Evolutionary conservation across 2,797 vertebrate species (phyloP).

Genomic region (Sebastes alutus): DNA sequence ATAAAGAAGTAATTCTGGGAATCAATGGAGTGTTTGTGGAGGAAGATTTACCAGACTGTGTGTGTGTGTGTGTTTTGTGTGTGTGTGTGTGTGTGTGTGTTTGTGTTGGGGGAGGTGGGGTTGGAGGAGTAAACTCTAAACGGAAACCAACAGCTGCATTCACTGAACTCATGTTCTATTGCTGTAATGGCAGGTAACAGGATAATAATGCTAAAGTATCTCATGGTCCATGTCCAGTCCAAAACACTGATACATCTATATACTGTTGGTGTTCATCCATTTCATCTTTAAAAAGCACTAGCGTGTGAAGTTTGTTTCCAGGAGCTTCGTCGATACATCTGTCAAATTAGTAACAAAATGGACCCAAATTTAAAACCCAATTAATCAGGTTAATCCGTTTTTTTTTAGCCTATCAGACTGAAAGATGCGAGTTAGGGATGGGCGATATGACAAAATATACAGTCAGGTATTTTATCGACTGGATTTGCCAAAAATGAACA

Average conservation of each 20-base stretch:
- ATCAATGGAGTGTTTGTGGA: slow-evolving; percentile 55
- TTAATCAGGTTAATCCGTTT: not conserved
- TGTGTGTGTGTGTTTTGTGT: not conserved
- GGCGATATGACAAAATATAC: not conserved
- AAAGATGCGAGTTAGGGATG: not conserved
- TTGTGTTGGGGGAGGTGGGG: too few species aligned
- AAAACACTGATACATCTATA: not conserved
- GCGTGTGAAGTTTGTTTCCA: not conserved
- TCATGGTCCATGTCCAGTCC: not conserved
- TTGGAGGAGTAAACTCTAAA: not conserved
- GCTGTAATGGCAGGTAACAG: slow-evolving; percentile 33
- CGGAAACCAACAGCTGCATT: slow-evolving; percentile 35
- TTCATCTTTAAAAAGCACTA: not conserved
- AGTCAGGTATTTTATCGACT: not conserved
- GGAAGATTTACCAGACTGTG: not conserved
- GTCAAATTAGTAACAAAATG: not conserved
- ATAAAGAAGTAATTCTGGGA: slow-evolving; percentile 30
- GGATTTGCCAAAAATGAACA: not conserved
- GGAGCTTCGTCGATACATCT: not conserved
- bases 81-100: not conserved
- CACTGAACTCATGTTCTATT: slow-evolving; percentile 28
- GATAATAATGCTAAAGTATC: not conserved
- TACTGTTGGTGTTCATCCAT: not conserved
- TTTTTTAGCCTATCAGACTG: not conserved
- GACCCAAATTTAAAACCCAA: not conserved